Base-by-base conservation (phyloP, 53 echinoderm and acorn worm species). In the Crossaster papposus region DNA sequence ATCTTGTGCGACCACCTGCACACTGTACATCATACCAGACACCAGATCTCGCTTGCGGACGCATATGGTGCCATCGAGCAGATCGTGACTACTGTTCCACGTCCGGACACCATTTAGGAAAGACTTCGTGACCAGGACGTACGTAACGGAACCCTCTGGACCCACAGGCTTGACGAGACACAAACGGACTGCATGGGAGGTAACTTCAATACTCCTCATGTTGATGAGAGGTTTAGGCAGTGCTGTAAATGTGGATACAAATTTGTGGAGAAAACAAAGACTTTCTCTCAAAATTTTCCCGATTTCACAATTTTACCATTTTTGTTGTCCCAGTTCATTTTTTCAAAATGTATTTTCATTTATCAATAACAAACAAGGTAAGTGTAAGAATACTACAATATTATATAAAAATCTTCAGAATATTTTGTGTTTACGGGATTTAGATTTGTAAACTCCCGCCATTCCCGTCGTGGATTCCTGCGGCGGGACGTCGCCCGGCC, bases 101-200 rank as follows among this genome's bases (percentile, higher is more conserved):
- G 87, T 58, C 15, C 62, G 58, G 6, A 33, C 63, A 3, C 38
- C 5, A 64, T 87, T 77, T 36, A 87, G 55, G 75, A 37, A 36
- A 24, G 87, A 87, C 75, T 63, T n/a, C 63, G 87, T 76, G 55
- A 87, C 76, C 14, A 87, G 87, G 76, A 76, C 76, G 77, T 87
- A 87, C 17, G 8, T 24, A 33, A 87, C 36, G 28, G 87, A 87
- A 12, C 87, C 87, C 35, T 87, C 87, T 1, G 87, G 55, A 10
- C 87, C 87, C 4, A 87, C 87, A 17, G 87, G 87, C 26, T 87
- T 63, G 32, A 62, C 8, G 13, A 87, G 87, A 74, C 87, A 87
- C 36, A 87, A 8, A 14, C 35, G 33, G 77, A 87, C 55, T 62
- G 76, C 32, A 18, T 62, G 32, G 10, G 75, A 52, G 23, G 75